Evolutionary conservation across 2,797 vertebrate genomes (phyloP).

Genomic region (Protonibea diacanthus): DNA sequence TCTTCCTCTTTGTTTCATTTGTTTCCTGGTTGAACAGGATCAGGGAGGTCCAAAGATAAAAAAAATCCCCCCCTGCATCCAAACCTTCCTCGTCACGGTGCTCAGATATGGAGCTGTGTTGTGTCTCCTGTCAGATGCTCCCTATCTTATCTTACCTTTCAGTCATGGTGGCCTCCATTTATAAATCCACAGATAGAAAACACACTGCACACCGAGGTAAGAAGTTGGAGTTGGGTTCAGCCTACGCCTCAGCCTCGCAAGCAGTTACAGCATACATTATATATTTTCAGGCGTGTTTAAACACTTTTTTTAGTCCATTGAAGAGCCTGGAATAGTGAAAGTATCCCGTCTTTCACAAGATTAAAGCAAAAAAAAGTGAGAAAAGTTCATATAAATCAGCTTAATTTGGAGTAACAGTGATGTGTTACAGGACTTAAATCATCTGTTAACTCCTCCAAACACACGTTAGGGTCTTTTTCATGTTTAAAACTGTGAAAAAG

Average conservation of each 20-base stretch:
- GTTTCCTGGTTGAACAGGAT: not conserved
- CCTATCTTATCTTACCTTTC: conserved; percentile 23
- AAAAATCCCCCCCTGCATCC: not conserved
- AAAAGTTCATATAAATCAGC: not conserved
- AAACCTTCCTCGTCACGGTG: not conserved
- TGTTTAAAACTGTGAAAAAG: not conserved
- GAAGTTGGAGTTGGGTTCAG: not conserved
- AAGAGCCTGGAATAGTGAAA: not conserved
- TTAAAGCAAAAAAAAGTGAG: not conserved
- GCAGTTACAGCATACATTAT: not conserved
- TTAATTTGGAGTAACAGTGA: not conserved
- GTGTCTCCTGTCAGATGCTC: conserved; percentile 17
- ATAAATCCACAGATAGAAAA: not conserved
- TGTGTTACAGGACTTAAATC: not conserved
- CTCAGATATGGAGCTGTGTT: conserved; percentile 14
- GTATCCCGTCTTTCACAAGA: not conserved
- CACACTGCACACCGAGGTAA: not conserved
- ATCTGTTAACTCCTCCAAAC: not conserved
- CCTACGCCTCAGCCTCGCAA: not conserved
- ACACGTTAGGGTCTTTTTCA: not conserved
- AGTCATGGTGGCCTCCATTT: not conserved
- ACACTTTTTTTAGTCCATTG: not conserved
- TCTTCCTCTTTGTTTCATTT: not conserved
- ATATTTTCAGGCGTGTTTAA: not conserved
- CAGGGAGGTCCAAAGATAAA: not conserved